A percentile compares a stretch with the other conserved stretches of the same genome.
Evolutionary conservation across 2,888 invertebrate genomes (phyloP).

Genomic region (Tipula confusa): DNA sequence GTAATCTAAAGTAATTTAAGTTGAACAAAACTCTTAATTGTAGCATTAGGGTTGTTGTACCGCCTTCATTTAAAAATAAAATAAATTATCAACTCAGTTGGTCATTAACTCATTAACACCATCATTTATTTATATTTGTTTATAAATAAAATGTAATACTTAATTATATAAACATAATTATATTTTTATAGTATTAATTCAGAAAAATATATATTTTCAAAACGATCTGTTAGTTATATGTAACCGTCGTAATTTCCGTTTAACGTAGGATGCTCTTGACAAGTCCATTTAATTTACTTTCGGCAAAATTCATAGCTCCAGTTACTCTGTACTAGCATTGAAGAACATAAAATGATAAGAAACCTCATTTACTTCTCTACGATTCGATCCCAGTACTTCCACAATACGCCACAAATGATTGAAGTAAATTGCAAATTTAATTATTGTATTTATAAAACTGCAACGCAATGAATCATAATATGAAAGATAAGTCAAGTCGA

Average conservation of each 20-base stretch:
- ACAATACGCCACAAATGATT: too few species aligned
- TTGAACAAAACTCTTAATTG: too few species aligned
- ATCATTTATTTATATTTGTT: not conserved
- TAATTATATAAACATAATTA: not conserved
- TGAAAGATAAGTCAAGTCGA: too few species aligned
- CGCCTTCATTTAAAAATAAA: not conserved
- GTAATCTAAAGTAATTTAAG: too few species aligned
- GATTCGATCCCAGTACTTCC: too few species aligned
- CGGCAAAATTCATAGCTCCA: too few species aligned
- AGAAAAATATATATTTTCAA: not conserved
- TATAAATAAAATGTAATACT: not conserved
- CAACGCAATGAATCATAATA: not conserved
- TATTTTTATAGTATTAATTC: not conserved
- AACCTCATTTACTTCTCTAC: too few species aligned
- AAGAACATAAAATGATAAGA: not conserved
- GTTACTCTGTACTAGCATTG: too few species aligned
- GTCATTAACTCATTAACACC: slow-evolving; percentile 1
- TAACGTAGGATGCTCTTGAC: too few species aligned
- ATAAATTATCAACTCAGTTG: not conserved
- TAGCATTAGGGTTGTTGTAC: not conserved
- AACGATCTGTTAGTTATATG: too few species aligned
- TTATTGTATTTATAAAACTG: not conserved
- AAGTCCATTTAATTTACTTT: too few species aligned
- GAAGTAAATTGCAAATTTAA: not conserved
- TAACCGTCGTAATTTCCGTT: too few species aligned